phyloP scores from a whole-genome alignment of 2,888 invertebrate species.

The Gonocerus acuteangulatus region DNA sequence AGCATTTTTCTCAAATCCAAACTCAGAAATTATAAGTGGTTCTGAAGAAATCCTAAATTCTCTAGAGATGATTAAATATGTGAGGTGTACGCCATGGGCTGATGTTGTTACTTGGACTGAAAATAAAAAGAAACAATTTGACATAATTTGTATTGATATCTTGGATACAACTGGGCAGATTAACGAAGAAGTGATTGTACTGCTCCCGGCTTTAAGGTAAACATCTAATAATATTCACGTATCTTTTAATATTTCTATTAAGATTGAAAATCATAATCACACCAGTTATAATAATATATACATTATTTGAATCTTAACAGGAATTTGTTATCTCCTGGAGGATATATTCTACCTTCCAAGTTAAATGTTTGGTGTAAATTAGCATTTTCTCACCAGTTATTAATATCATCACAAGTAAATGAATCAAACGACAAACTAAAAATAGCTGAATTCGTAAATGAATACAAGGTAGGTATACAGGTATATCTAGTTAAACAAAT shows the following conservation, averaged over 20 bases:
- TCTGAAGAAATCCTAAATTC: neutral
- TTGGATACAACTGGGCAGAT: conserved; percentile 54
- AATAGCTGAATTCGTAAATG: conserved; percentile 52
- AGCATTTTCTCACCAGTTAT: conserved; percentile 54
- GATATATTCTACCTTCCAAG: conserved; percentile 50
- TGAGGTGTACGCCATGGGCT: neutral
- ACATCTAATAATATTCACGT: neutral
- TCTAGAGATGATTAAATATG: neutral
- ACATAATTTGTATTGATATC: conserved; percentile 51
- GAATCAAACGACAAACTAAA: conserved; percentile 51
- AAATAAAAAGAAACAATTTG: conserved; percentile 43
- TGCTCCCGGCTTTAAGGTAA: conserved; percentile 39
- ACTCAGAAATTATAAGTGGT: neutral
- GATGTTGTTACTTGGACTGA: neutral
- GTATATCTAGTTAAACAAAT: no score
- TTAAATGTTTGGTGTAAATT: conserved; percentile 51
- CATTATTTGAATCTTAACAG: conserved; percentile 39
- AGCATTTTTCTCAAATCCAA: conserved; percentile 4
- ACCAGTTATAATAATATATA: no score
- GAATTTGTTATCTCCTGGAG: conserved; percentile 44
- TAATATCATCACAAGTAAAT: conserved; percentile 50
- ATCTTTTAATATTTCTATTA: no score
- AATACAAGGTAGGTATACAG: conserved; percentile 51
- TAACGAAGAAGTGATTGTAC: conserved; percentile 43
- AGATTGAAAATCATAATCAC: no score